Base-by-base conservation (phyloP, 2,888 invertebrate genomes). In the Lasioglossum vierecki region DNA sequence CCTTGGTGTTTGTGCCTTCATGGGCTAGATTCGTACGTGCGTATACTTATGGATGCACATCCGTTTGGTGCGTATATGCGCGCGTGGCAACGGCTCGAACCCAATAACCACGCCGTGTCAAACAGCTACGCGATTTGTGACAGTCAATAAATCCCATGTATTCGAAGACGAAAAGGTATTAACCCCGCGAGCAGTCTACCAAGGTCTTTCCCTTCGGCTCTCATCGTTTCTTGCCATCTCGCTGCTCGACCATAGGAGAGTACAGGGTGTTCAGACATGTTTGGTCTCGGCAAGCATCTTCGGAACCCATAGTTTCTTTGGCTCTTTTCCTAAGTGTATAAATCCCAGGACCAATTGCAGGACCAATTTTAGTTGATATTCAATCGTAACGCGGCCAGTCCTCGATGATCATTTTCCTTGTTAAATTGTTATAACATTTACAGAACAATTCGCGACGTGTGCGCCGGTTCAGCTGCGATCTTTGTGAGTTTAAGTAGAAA, bases 71-170 rank as follows among this genome's bases (percentile, higher is more conserved):
- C 70, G 46, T 26, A 15, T 66, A 11, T 68, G 15, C 49, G 57
- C 57, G 53, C 39, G 66, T 9, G 63, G 49, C 68, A 82, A 82
- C 72, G 80, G 82, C 70, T 83, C 76, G 80, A 86, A 89, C 89
- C 88, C 89, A 87, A 92, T 91, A 91, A 91, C 85, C 88, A 66
- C 72, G 46, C 63, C 73, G 44, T 70, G 87, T 77, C 82, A 82
- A 81, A 85, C 76, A 72, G 57, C 84, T 86, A 81, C 76, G 82
- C 90, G 88, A 92, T 92, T 91, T 83, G 89, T 89, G 89, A 91
- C 89, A 90, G 90, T 91, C 90, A 89, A 91, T 91, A 92, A 92
- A 91, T 83, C 63, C 70, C 72, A 79, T 70, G 82, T 57, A 68
- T 74, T 74, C 73, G 22, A 1, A 39, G 35, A 57, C 22, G n/a